Conservation (phyloP, 2,888 invertebrate genomes). For the Drosophila putrida region DNA sequence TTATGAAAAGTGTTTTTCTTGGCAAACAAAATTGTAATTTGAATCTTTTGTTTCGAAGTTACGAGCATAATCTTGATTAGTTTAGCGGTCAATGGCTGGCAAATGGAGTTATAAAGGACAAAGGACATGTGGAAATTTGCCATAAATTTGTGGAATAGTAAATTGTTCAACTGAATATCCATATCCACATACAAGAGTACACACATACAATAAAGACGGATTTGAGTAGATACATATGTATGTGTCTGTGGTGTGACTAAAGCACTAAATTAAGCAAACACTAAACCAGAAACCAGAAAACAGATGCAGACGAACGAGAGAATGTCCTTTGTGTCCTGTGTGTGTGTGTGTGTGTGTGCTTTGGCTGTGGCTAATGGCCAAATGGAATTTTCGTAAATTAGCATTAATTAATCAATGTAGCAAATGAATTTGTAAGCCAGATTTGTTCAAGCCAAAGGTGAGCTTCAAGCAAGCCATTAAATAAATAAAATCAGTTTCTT, state of each 20-base stretch:
- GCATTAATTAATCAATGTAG: conserved; percentile 80
- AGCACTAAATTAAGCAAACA: conserved; percentile 63
- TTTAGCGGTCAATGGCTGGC: conserved; percentile 47
- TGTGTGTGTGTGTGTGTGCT: conserved; percentile 24
- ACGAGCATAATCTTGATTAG: conserved; percentile 42
- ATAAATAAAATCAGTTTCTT: conserved; percentile 59
- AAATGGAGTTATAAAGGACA: conserved; percentile 47
- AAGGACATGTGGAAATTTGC: conserved; percentile 29
- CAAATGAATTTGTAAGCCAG: conserved; percentile 71
- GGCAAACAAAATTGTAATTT: conserved; percentile 21
- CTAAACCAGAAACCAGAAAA: conserved; percentile 20
- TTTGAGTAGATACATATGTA: conserved; percentile 3
- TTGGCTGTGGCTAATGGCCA: conserved; percentile 63
- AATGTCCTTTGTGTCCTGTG: conserved; percentile 19
- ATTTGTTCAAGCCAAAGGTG: conserved; percentile 52
- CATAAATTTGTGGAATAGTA: conserved; percentile 47
- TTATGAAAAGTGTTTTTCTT: conserved; percentile 11
- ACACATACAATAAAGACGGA: conserved; percentile 9
- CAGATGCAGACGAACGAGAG: conserved; percentile 18
- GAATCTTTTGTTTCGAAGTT: conserved; percentile 33
- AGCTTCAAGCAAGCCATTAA: conserved; percentile 55
- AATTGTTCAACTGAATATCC: conserved; percentile 18
- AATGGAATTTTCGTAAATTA: conserved; percentile 77
- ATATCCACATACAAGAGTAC: neutral
- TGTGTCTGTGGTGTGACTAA: conserved; percentile 46